These are phyloP conservation scores for Podocnemis expansa DNA, from an alignment of 2,113 vertebrate genomes.

Conservation along the genomic window DNA sequence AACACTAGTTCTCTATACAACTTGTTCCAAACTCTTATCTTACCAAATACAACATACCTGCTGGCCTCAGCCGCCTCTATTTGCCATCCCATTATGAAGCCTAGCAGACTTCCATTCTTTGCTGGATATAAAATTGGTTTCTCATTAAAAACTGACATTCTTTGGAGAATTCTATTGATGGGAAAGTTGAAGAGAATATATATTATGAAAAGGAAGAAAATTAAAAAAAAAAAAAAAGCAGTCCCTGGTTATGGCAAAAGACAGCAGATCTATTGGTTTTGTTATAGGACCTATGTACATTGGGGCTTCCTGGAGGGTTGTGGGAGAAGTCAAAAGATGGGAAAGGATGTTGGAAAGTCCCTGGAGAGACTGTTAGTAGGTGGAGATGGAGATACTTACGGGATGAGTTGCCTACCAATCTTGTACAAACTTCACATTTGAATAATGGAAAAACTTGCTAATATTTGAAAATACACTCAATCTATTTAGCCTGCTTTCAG, in stretches of 20 bases:
- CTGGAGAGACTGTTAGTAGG: background rate
- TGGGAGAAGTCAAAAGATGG: fast-evolving
- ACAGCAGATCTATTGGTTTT: fast-evolving
- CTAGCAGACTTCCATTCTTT: background rate
- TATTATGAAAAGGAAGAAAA: background rate
- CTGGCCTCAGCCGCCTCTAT: background rate
- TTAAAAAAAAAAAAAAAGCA: fast-evolving
- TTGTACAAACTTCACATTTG: background rate
- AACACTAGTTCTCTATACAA: background rate
- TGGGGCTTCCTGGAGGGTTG: fast-evolving
- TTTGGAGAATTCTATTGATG: background rate
- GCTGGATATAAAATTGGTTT: background rate
- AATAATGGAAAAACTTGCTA: background rate
- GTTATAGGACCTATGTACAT: background rate
- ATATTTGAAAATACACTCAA: background rate
- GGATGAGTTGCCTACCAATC: background rate
- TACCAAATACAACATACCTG: background rate
- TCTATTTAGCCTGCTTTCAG: background rate
- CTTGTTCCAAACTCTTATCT: background rate
- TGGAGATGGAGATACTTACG: background rate
- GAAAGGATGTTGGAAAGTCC: fast-evolving
- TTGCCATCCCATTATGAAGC: background rate
- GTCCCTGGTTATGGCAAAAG: background rate
- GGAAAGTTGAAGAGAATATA: background rate
- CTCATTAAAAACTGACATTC: background rate